phyloP scores from a whole-genome alignment of 2,797 vertebrate species.

The Myotis planiceps region DNA sequence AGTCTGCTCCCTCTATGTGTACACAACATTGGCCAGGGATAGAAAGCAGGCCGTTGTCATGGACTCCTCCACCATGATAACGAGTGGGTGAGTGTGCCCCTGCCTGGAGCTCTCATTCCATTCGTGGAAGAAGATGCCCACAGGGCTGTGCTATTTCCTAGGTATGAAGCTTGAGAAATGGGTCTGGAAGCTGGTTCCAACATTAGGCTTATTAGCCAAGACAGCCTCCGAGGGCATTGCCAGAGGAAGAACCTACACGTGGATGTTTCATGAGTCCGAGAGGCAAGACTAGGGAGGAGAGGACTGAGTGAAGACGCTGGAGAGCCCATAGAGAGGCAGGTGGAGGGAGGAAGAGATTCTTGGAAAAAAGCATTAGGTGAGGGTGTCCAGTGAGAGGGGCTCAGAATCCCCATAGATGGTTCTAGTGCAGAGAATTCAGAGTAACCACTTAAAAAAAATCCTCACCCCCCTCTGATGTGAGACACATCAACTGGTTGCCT shows the following conservation, averaged over 20 bases:
- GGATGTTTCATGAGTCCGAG: background rate
- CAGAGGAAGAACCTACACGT: background rate
- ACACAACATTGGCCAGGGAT: rapidly evolving
- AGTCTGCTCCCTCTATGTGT: too few relatives aligned
- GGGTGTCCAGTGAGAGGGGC: background rate
- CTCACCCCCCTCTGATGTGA: too few relatives aligned
- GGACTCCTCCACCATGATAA: rapidly evolving
- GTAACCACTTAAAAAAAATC: background rate
- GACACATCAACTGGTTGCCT: too few relatives aligned
- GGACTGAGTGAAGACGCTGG: background rate
- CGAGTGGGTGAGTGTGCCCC: background rate
- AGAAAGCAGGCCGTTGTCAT: rapidly evolving
- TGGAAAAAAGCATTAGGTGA: background rate
- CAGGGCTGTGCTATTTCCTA: background rate
- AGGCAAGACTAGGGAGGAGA: background rate
- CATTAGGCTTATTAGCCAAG: rapidly evolving
- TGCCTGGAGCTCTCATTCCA: background rate
- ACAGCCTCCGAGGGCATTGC: background rate
- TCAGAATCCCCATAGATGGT: too few relatives aligned
- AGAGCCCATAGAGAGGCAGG: rapidly evolving
- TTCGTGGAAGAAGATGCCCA: rapidly evolving
- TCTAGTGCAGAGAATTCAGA: background rate
- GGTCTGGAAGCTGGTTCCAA: background rate
- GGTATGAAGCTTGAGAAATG: background rate
- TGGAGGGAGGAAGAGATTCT: background rate